These are phyloP conservation scores for Dichetophora obliterata DNA, from an alignment of 2,888 invertebrate genomes.

Conservation along the genomic window DNA sequence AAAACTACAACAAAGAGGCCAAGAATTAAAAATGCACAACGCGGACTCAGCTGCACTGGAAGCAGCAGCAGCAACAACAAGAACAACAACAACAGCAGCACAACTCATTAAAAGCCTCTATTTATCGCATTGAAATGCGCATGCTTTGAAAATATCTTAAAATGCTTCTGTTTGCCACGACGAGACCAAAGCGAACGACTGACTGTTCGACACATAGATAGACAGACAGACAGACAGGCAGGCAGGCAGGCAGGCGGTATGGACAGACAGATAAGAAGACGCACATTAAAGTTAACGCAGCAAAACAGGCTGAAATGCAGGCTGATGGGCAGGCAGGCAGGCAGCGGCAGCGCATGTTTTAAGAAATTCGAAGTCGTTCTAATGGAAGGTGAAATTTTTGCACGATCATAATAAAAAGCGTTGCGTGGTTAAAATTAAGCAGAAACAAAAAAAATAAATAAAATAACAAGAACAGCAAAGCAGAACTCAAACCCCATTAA, in stretches of 20 bases:
- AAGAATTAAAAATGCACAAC: conserved; percentile 36
- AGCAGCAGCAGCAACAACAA: conserved; percentile 7
- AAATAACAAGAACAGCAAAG: background rate
- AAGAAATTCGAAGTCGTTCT: conserved; percentile 1
- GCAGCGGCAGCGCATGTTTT: conserved; percentile 4
- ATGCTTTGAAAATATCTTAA: conserved; percentile 50
- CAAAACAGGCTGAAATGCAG: background rate
- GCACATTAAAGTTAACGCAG: background rate
- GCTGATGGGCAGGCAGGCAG: conserved; percentile 20
- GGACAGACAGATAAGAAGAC: background rate
- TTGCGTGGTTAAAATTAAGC: background rate
- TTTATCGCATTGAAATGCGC: conserved; percentile 55
- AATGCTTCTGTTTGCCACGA: conserved; percentile 41
- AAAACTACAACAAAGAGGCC: background rate
- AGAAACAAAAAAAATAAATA: background rate
- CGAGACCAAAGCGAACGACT: background rate
- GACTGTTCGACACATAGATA: background rate
- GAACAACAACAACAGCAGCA: background rate
- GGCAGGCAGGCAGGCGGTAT: background rate
- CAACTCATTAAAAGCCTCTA: conserved; percentile 42
- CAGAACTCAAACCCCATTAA: conserved; percentile 33
- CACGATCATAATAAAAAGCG: conserved; percentile 32
- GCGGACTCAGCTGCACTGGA: conserved; percentile 6
- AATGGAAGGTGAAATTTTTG: conserved; percentile 39
- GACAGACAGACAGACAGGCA: background rate